These are phyloP conservation scores for Abrostola tripartita DNA, from an alignment of 2,888 invertebrate species.

Conservation along the genomic window DNA sequence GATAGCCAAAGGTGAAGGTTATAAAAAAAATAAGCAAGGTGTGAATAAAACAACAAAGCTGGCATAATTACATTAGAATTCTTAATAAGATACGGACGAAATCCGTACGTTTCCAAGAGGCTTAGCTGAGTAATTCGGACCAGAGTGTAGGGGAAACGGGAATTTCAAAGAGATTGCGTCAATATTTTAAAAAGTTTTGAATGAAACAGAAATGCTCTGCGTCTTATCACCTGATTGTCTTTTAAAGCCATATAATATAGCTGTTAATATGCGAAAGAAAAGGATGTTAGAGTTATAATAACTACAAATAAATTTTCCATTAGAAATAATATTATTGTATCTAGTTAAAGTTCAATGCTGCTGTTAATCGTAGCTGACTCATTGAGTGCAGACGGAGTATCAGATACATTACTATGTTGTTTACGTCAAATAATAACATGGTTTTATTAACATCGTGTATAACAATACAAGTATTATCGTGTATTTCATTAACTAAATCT, in stretches of 20 bases:
- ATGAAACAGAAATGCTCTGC: not conserved
- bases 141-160: conserved; percentile 18
- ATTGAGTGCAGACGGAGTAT: not conserved
- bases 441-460: not conserved
- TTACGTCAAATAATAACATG: not conserved
- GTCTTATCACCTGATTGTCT: not conserved
- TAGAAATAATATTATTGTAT: not conserved
- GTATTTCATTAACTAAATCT: too few species aligned
- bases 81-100: conserved; percentile 26
- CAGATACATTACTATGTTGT: not conserved
- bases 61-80: conserved; percentile 39
- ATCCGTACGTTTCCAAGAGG: conserved; percentile 32
- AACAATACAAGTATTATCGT: too few species aligned
- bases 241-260: too few species aligned
- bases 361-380: not conserved
- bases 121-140: conserved; percentile 29
- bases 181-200: conserved; percentile 37
- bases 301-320: too few species aligned
- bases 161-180: conserved; percentile 16
- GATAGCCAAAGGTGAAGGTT: not conserved
- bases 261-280: too few species aligned
- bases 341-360: not conserved
- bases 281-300: too few species aligned
- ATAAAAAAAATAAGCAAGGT: not conserved
- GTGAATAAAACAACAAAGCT: conserved; percentile 11